Base-by-base conservation (phyloP, 2,888 invertebrate genomes). In the Abscondita cerata region DNA sequence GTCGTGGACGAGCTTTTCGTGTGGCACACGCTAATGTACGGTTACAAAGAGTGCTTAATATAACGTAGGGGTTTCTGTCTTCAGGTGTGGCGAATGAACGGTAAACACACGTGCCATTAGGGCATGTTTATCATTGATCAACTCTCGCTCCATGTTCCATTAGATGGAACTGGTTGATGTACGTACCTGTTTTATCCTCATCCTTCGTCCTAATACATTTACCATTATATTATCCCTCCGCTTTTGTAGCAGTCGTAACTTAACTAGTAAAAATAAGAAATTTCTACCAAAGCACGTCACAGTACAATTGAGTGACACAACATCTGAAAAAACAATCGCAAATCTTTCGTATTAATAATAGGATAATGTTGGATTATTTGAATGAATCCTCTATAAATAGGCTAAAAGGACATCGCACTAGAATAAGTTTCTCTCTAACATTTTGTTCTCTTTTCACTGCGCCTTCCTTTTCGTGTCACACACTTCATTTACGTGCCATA, bases 41-140 rank as follows among this genome's bases (percentile, higher is more conserved):
- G 46, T 56, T 20, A 48, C 25, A 52, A 48, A 40, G 53, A 55
- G 52, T 34, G 55, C 41, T 46, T 41, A 33, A 34, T 36, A 25
- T 31, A 52, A 51, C 13, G 44, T 44, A 18, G 54, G 33, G 31
- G 13, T 53, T 53, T 54, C 59, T 63, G 59, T 53, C 59, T 59
- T 59, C 64, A 64, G 64, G 64, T 64, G 61, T 48, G 58, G 54
- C 61, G 48, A 57, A 57, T 60, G 60, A 54, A 61, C 47, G 33
- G 41, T 52, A 64, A 64, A 64, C 64, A 64, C 64, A 62, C 64
- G 61, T 55, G 61, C 64, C 61, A 64, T 64, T 64, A 64, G 54
- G 64, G 61, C 36, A 62, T 58, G 64, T 62, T 64, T 64, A 64
- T 64, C 64, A 59, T 64, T 62, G 64, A 64, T 64, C 64, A 64